Base-by-base conservation (phyloP, 2,113 vertebrate species). In the Datnioides undecimradiatus region DNA sequence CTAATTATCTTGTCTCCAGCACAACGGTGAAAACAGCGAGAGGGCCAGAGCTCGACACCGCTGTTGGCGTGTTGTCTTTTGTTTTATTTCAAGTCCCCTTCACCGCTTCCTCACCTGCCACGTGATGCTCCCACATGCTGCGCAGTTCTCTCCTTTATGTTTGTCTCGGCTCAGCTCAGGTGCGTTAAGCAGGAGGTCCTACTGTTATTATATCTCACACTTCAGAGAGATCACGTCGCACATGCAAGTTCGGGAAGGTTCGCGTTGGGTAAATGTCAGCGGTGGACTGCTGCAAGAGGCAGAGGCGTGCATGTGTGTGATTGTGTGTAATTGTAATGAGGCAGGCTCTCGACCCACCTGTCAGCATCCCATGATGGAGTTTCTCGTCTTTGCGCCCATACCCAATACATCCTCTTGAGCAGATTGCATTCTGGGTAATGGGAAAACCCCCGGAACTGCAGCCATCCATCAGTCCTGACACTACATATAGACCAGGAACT, bases 351-450 rank as follows among this genome's bases (percentile, higher is more conserved):
- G 48, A 58, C 59, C 49, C 31, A 80, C 60, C 46, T 83, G 71
- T 69, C 63, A 48, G 60, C 51, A 41, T 66, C 45, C 40, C 25
- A 4, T 76, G 71, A 72, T 73, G 27, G 60, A 82, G 27, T 76
- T 74, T 31, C 65, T 79, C 67, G 74, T 85, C 77, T 79, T 69
- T 69, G 14, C 45, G 57, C 73, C 54, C 59, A 46, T 43, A 41
- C 38, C 46, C 79, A 64, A 73, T 87, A 75, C 33, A 59, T 85
- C 58, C 62, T 77, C 60, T 70, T 27, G 21, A 58, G 27, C 76
- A 77, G 49, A 88, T 70, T 90, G 84, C 82, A 81, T 91, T 88
- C 72, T 89, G 81, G 84, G 83, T 92, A 92, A 87, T 90, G 58
- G 78, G 83, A 89, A 80, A 72, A n/a, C n/a, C 38, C 72, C 79